Conservation (phyloP, 2,113 vertebrate genomes). For the Muscicapa adusta region DNA sequence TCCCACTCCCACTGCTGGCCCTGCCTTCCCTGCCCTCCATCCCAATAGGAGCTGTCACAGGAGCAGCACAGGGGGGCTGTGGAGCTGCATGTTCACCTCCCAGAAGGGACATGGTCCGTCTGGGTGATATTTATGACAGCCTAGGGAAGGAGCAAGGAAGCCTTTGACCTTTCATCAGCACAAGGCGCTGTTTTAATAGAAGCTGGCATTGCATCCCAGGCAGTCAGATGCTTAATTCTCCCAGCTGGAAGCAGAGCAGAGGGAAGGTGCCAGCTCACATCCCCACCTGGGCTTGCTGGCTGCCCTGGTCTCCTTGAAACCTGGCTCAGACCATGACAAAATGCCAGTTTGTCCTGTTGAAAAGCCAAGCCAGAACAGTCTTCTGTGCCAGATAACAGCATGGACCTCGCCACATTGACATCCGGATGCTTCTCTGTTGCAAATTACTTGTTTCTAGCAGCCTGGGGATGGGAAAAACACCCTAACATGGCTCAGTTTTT, state of each 20-base stretch:
- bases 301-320: background rate
- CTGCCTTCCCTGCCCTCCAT: slow-evolving; percentile 11
- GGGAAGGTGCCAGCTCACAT: background rate
- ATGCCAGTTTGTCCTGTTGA: slow-evolving; percentile 25
- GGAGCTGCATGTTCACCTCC: background rate
- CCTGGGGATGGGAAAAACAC: background rate
- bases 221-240: background rate
- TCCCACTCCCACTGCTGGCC: background rate
- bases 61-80: background rate
- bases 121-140: slow-evolving; percentile 9
- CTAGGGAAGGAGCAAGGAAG: background rate
- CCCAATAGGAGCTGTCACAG: background rate
- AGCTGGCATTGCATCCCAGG: background rate
- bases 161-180: background rate
- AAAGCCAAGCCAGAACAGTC: background rate
- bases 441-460: background rate
- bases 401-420: background rate
- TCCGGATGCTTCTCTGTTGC: background rate
- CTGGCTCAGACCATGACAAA: background rate
- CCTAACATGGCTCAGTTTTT: background rate
- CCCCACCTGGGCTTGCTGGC: background rate
- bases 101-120: background rate
- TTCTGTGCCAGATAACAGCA: background rate
- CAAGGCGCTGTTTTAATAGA: background rate
- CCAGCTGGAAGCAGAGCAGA: slow-evolving; percentile 4